Evolutionary conservation across 2,113 vertebrate genomes (phyloP), one percentile per base, ranked within the genome.

Genomic region (Podiceps cristatus): DNA sequence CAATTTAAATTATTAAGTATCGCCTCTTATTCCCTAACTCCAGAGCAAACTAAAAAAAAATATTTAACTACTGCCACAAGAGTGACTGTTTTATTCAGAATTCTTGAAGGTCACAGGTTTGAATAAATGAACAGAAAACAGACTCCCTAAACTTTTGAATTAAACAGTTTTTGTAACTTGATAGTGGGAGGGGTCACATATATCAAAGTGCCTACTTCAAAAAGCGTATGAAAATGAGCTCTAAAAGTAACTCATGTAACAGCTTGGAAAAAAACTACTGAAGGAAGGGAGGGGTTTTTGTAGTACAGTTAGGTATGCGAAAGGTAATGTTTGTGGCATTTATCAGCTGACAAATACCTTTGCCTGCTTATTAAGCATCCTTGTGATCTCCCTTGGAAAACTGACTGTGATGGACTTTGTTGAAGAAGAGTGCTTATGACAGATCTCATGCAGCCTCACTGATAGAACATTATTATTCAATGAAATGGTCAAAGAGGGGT

Each of bases 1-100:
- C 44, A 83, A 27, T 42, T 50, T 69, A 94, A 77, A 89, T 97
- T 82, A 88, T 77, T 95, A 94, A 93, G 96, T 90, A 74, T 14
- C 2, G 4, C 33, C 4, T 96, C n/a, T 94, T 87, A 79, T 60
- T 97, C 20, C n/a, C 12, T 66, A 4, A 92, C 8, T 94, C 64
- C 49, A 66, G 10, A 69, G 7, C 47, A 82, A 82, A 66, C 31
- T 45, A 33, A 22, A 66, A 71, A 90, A 90, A 89, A 83, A 64
- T 7, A 86, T 53, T 25, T 93, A 93, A 90, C 75, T 96, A 78
- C 22, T 91, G 24, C 69, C 25, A 66, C 17, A 53, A 69, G 37
- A 90, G 56, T 94, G 64, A 27, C 2, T 96, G 42, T 96, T 94
- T 94, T 96, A 83, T 94, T 68, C 47, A 87, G 47, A 45, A 44